phyloP scores from a whole-genome alignment of 2,797 vertebrate species.

The Pygocentrus nattereri region DNA sequence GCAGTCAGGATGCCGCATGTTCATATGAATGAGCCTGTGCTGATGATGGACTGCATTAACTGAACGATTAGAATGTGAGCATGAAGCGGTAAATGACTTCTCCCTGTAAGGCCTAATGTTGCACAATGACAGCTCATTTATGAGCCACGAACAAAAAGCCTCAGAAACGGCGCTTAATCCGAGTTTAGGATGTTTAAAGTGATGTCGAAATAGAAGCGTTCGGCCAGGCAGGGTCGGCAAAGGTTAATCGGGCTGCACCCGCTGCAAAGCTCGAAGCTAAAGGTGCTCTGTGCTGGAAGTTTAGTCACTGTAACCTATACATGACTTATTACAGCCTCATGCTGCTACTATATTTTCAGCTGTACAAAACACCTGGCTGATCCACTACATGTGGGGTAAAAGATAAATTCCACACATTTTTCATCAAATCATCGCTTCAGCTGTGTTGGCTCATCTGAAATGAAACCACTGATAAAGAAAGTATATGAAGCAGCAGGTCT shows the following conservation, averaged over 20 bases:
- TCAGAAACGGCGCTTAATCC: neutral
- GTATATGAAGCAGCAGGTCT: too few relatives aligned
- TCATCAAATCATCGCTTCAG: too few relatives aligned
- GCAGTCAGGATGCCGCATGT: neutral
- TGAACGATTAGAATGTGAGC: constrained; percentile 38
- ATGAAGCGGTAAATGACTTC: constrained; percentile 35
- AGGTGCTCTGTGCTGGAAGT: neutral
- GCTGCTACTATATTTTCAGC: too few relatives aligned
- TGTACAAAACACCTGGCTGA: too few relatives aligned
- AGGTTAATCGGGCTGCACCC: neutral
- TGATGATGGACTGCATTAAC: constrained; percentile 35
- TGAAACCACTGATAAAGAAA: too few relatives aligned
- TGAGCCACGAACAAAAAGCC: constrained; percentile 44
- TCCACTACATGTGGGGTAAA: too few relatives aligned
- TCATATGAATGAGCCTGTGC: constrained; percentile 2
- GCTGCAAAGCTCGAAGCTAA: neutral
- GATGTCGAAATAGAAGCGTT: constrained; percentile 24
- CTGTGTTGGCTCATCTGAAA: too few relatives aligned
- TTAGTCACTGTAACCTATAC: neutral
- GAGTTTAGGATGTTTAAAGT: neutral
- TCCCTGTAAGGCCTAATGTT: constrained; percentile 30
- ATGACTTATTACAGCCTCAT: neutral
- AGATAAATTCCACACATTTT: too few relatives aligned
- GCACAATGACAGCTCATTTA: constrained; percentile 51
- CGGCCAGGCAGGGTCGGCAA: neutral